A percentile compares a stretch with the other conserved stretches of the same genome.
Conservation (phyloP, 2,113 vertebrate species). For the Naja naja region DNA sequence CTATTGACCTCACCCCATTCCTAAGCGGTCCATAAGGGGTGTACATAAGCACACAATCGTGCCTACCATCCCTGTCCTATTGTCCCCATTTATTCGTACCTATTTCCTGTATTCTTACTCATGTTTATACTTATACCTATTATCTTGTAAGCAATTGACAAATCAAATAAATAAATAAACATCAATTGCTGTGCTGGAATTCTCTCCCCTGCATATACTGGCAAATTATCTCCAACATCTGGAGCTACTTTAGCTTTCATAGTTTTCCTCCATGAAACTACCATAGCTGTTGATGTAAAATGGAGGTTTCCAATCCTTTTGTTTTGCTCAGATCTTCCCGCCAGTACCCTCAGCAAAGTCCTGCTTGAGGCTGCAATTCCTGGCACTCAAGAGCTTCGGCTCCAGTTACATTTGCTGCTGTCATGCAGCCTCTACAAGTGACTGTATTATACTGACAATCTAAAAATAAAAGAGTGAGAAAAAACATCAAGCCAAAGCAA, state of each 20-base stretch:
- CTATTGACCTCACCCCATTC: too few relatives aligned
- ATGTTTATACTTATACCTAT: too few relatives aligned
- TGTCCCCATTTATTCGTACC: too few relatives aligned
- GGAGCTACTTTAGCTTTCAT: conserved; percentile 10
- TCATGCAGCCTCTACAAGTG: conserved; percentile 70
- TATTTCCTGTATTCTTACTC: too few relatives aligned
- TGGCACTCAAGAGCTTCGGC: conserved; percentile 56
- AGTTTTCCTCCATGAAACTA: background rate
- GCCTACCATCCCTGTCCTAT: too few relatives aligned
- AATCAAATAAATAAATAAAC: too few relatives aligned
- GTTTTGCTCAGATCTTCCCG: conserved; percentile 29
- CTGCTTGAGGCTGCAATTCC: conserved; percentile 66
- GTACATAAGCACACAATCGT: too few relatives aligned
- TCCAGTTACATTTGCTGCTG: conserved; percentile 81
- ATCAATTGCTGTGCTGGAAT: background rate
- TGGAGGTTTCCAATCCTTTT: background rate
- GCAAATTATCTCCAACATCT: background rate
- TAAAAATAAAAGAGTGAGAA: conserved; percentile 65
- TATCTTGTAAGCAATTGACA: too few relatives aligned
- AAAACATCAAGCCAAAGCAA: conserved; percentile 31
- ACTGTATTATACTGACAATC: conserved; percentile 43
- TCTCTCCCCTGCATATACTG: background rate
- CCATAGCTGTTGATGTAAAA: background rate
- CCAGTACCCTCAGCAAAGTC: conserved; percentile 39
- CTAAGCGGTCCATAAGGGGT: too few relatives aligned